Evolutionary conservation across 1,140 invertebrate genomes (phyloP), one percentile per base, ranked within the genome.

Genomic region (Manduca sexta): DNA sequence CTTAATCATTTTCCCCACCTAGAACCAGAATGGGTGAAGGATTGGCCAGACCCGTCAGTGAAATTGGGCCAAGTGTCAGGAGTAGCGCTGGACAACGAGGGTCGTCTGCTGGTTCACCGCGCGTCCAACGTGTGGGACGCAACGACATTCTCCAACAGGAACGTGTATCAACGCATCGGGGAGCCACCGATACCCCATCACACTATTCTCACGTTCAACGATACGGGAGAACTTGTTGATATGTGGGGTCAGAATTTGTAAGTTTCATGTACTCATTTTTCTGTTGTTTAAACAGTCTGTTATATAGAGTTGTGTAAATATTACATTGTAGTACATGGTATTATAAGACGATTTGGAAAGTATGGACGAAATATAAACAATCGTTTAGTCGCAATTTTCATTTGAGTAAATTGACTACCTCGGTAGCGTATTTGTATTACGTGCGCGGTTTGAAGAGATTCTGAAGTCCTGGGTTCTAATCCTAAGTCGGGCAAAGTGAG

Each of bases 181-280:
- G 74, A 89, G 26, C 90, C 90, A 3, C 90, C 96, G 1, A 97
- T 98, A 56, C 63, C 71, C 6, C 82, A 90, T 11, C 89, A 92
- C 39, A 94, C 95, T 3, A 86, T 98, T 16, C 61, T 95, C 4
- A 88, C 93, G 0, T 86, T 97, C 30, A 89, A 94, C 78, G 87
- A 91, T 11, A 90, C 86, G 45, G 96, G 96, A 2, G 83, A 89
- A 34, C 64, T 93, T 0, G 62, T 97, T 4, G 88, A 92, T 49
- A 86, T 90, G 67, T 96, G 95, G 92, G 96, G 96, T 14, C 88
- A 88, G 56, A 90, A 93, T 61, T 87, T 93, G 94, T 95, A 88
- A 89, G 88, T 86, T 44, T 41, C 46, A 45, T 37, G n/a, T 41
- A 45, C 37, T 17, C 3, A 18, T 34, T 12, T 34, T 34, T 34